These are phyloP conservation scores for Ophion ellenae DNA, from an alignment of 2,888 invertebrate genomes.

Conservation along the genomic window DNA sequence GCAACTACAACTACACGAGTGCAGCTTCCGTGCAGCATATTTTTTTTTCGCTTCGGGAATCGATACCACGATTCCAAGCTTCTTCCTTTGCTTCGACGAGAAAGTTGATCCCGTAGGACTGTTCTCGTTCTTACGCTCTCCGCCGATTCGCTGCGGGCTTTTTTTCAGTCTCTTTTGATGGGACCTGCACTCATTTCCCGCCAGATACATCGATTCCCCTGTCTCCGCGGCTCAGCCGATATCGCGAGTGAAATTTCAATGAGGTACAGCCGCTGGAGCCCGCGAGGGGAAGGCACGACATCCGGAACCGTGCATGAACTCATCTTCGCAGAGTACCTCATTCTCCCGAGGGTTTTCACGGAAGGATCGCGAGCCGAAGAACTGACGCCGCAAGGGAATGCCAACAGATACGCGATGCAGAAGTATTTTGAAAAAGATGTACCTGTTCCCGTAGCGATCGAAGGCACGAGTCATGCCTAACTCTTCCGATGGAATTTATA, in stretches of 20 bases:
- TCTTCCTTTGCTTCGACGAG: slow-evolving; percentile 54
- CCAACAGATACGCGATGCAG: slow-evolving; percentile 29
- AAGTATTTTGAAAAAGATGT: neutral
- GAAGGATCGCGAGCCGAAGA: slow-evolving; percentile 36
- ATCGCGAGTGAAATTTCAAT: slow-evolving; percentile 61
- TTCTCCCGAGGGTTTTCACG: slow-evolving; percentile 21
- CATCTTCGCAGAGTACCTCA: slow-evolving; percentile 22
- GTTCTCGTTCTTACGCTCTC: neutral
- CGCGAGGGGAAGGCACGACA: neutral
- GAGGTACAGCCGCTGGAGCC: slow-evolving; percentile 40
- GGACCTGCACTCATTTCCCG: neutral
- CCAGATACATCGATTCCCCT: slow-evolving; percentile 24
- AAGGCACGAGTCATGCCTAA: too few species aligned
- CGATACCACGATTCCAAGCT: slow-evolving; percentile 51
- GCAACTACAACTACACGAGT: slow-evolving; percentile 60
- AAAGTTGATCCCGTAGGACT: slow-evolving; percentile 34
- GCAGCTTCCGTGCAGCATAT: neutral
- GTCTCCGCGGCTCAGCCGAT: slow-evolving; percentile 9
- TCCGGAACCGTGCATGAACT: slow-evolving; percentile 1
- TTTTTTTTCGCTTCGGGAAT: slow-evolving; percentile 34
- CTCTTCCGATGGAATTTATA: neutral
- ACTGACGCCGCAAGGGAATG: slow-evolving; percentile 37
- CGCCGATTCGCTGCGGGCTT: neutral
- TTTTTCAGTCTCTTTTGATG: neutral
- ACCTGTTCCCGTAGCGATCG: neutral